Conservation (phyloP, 2,888 invertebrate species). For the Limulus polyphemus region DNA sequence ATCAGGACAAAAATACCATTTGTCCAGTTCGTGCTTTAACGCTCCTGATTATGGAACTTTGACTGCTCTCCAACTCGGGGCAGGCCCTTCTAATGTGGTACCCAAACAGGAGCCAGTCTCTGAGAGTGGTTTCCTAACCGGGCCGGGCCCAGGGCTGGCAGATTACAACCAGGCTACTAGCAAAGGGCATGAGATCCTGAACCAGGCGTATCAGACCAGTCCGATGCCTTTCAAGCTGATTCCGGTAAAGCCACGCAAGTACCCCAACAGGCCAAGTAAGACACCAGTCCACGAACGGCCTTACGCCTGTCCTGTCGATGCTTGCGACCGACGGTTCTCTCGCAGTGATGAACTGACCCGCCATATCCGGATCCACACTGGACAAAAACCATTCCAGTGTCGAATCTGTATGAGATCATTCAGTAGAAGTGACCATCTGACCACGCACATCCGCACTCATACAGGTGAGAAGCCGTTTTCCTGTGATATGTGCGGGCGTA, state of each 20-base stretch:
- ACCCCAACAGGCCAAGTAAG: slow-evolving; percentile 95
- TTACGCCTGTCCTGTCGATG: slow-evolving; percentile 94
- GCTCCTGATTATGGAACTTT: not conserved
- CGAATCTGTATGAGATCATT: slow-evolving; percentile 97
- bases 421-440: slow-evolving; percentile 91
- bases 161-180: slow-evolving; percentile 90
- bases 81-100: not conserved
- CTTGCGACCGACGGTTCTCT: slow-evolving; percentile 92
- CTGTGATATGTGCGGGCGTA: slow-evolving; percentile 93
- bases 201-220: slow-evolving; percentile 58
- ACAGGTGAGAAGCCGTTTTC: slow-evolving; percentile 94
- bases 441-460: slow-evolving; percentile 90
- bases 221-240: slow-evolving; percentile 72
- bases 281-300: slow-evolving; percentile 96
- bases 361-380: slow-evolving; percentile 97
- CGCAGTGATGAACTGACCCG: slow-evolving; percentile 95
- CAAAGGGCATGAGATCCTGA: slow-evolving; percentile 88
- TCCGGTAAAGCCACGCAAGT: slow-evolving; percentile 88
- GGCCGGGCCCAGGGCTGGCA: slow-evolving; percentile 45
- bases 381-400: slow-evolving; percentile 97
- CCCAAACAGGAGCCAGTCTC: not conserved
- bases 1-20: not conserved
- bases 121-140: no score
- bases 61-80: not conserved
- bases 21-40: not conserved